Conservation (phyloP, 2,888 invertebrate genomes). For the Thereva nobilitata region DNA sequence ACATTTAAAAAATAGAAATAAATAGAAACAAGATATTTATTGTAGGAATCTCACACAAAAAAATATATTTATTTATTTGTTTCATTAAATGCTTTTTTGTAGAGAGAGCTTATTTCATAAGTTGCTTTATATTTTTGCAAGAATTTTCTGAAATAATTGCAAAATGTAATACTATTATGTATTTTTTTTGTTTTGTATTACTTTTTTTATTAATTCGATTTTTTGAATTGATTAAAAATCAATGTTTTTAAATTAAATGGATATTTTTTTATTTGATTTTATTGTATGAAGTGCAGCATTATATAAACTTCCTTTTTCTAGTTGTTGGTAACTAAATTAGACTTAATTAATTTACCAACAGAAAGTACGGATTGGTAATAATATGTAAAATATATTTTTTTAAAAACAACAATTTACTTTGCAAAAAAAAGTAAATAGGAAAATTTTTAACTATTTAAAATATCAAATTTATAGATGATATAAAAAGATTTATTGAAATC, state of each 20-base stretch:
- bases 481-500: no score
- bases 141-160: conserved; percentile 27
- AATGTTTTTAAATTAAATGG: conserved; percentile 20
- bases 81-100: conserved; percentile 4
- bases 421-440: no score
- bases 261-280: no score
- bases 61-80: conserved; percentile 12
- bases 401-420: no score
- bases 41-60: conserved; percentile 14
- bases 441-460: no score
- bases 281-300: no score
- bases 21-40: conserved; percentile 29
- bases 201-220: conserved; percentile 31
- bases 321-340: no score
- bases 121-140: conserved; percentile 17
- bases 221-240: conserved; percentile 33
- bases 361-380: no score
- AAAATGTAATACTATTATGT: conserved; percentile 16
- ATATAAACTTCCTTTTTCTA: no score
- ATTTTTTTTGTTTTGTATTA: conserved; percentile 20
- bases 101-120: conserved; percentile 18
- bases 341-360: no score
- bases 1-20: conserved; percentile 1
- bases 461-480: no score
- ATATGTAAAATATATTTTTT: no score